These are phyloP conservation scores for Tuberolachnus salignus DNA, from an alignment of 2,888 invertebrate species.

Conservation along the genomic window DNA sequence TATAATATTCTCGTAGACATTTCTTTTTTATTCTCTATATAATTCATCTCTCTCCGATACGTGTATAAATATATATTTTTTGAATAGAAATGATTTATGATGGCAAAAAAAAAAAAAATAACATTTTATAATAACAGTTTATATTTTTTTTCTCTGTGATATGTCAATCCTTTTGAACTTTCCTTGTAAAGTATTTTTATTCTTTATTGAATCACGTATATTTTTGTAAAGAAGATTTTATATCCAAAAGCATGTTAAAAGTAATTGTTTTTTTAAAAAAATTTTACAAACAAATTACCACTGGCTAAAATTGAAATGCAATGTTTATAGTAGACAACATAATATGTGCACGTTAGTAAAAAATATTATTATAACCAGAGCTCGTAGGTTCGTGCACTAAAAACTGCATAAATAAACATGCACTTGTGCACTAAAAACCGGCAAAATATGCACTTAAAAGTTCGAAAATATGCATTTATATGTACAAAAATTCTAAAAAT, in stretches of 20 bases:
- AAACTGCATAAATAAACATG: no score
- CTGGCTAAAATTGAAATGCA: no score
- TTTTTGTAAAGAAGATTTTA: not conserved
- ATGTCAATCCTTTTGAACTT: constrained; percentile 15
- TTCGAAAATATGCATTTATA: no score
- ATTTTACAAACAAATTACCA: constrained; percentile 2
- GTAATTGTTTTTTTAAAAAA: not conserved
- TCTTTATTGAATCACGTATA: constrained; percentile 29
- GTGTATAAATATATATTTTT: constrained; percentile 1
- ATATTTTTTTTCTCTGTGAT: constrained; percentile 9
- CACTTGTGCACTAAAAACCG: no score
- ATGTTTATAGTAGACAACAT: no score
- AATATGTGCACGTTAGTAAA: no score
- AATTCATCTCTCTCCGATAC: not conserved
- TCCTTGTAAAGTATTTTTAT: not conserved
- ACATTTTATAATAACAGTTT: constrained; percentile 33
- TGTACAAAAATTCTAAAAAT: no score
- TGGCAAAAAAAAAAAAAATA: not conserved
- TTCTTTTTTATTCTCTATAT: constrained; percentile 18
- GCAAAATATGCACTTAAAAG: no score
- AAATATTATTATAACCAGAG: no score
- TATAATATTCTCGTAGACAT: constrained; percentile 12
- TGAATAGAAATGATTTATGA: constrained; percentile 38
- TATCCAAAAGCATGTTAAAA: not conserved
- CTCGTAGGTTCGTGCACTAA: no score